Evolutionary conservation across 2,797 vertebrate species (phyloP).

Genomic region (Parauchenoglanis ngamensis): DNA sequence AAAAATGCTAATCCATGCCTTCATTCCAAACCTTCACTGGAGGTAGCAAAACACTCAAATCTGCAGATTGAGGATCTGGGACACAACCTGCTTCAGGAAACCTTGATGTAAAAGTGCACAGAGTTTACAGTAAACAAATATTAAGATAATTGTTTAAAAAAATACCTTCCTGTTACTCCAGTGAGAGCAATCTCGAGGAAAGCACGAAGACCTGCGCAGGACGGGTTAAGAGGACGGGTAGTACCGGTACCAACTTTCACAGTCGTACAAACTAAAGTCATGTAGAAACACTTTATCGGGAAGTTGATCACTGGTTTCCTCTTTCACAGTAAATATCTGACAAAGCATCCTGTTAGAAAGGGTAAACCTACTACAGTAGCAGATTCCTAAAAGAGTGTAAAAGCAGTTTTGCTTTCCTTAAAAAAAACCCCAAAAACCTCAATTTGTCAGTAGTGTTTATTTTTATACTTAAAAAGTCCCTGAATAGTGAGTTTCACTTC

Average conservation of each 20-base stretch:
- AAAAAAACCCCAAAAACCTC: neutral
- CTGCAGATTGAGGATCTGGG: neutral
- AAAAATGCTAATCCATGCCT: constrained; percentile 63
- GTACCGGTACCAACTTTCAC: constrained; percentile 21
- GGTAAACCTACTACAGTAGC: neutral
- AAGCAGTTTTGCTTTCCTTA: neutral
- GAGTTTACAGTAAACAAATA: constrained; percentile 44
- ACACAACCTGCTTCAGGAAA: neutral
- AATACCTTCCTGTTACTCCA: constrained; percentile 31
- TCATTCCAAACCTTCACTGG: constrained; percentile 43
- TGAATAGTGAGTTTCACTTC: constrained; percentile 16
- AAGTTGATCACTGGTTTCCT: constrained; percentile 10
- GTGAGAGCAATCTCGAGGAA: constrained; percentile 41
- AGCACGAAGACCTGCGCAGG: neutral
- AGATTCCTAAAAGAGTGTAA: constrained; percentile 12
- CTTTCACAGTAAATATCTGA: constrained; percentile 4
- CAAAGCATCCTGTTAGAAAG: constrained; percentile 1
- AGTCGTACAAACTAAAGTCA: neutral
- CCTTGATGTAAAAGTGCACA: constrained; percentile 25
- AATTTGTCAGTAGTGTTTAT: neutral
- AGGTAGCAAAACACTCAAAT: constrained; percentile 30
- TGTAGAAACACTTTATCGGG: constrained; percentile 14
- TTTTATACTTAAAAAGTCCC: constrained; percentile 28
- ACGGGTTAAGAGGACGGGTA: neutral
- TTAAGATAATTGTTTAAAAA: constrained; percentile 14